Evolutionary conservation across 1,140 invertebrate genomes (phyloP).

Genomic region (Drosophila orosa): DNA sequence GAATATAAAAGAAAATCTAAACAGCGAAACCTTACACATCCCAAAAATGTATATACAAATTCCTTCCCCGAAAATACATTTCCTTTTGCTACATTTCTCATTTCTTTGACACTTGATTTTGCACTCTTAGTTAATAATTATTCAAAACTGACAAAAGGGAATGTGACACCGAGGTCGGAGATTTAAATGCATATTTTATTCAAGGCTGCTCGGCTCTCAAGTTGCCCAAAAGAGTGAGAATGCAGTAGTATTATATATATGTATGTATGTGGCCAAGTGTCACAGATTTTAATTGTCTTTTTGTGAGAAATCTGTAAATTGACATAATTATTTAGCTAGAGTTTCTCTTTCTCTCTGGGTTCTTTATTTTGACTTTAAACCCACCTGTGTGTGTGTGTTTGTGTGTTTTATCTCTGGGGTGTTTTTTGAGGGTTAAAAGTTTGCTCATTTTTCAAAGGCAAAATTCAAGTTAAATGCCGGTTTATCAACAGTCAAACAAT

Average conservation of each 20-base stretch:
- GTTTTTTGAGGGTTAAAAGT: background rate
- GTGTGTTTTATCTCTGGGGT: conserved; percentile 2
- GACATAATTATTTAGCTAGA: conserved; percentile 29
- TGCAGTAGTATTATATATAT: background rate
- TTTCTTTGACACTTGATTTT: conserved; percentile 1
- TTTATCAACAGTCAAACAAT: conserved; percentile 70
- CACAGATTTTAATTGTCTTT: conserved; percentile 12
- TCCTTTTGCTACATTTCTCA: too few species aligned
- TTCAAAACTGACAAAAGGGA: conserved; percentile 4
- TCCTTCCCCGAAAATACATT: background rate
- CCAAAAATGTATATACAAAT: background rate
- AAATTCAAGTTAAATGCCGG: conserved; percentile 68
- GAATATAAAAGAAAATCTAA: too few species aligned
- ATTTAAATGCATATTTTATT: conserved; percentile 2
- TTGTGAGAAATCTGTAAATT: conserved; percentile 18
- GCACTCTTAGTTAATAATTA: conserved; percentile 7
- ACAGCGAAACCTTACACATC: background rate
- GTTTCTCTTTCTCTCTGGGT: background rate
- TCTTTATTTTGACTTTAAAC: background rate
- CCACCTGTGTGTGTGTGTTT: background rate
- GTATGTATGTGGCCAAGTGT: background rate
- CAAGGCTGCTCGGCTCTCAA: background rate
- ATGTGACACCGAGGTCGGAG: conserved; percentile 5
- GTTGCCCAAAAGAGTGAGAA: background rate
- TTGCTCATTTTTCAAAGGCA: conserved; percentile 40